Evolutionary conservation across 2,113 vertebrate genomes (phyloP), one percentile per base, ranked within the genome.

Genomic region (Anolis carolinensis): DNA sequence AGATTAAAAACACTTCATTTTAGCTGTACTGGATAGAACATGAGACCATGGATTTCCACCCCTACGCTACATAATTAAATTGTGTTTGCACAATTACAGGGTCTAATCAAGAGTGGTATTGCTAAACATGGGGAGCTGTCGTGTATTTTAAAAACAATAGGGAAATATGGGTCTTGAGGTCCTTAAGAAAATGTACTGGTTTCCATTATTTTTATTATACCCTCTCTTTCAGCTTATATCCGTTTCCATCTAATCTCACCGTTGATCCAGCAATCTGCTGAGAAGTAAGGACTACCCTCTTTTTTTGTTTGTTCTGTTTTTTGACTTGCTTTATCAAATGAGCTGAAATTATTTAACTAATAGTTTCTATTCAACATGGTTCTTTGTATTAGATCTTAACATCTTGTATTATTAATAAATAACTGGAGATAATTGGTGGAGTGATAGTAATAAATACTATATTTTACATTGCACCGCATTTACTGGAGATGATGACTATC

Each of bases 181-280:
- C 34, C 16, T 34, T 39, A 39, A 63, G 59, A 88, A 44, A 73
- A n/a, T 18, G 20, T 65, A 23, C 18, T n/a, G 27, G 25, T 71
- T 83, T 27, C 55, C 5, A 5, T 82, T 9, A 48, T 86, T 13
- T 50, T 96, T 74, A 95, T 30, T 79, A 76, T 1, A 81, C 86
- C 89, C 82, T 87, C 89, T 91, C 68, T 93, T 91, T 67, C 93
- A 99, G 98, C 97, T 76, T 98, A 98, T 55, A 96, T 98, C 83
- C 97, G 97, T 68, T 99, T 99, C 93, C 97, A 98, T 92, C 96
- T 99, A 91, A 97, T 99, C 91, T 98, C 98, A 39, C 98, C 98
- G 0, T 74, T 98, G 92, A 97, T 99, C 81, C 98, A 99, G 93
- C 97, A 97, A 86, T 98, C 97, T 92, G 97, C 98, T 65, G 97